These are phyloP conservation scores for Drosophila villosipedis DNA, from an alignment of 2,888 invertebrate genomes.

Conservation along the genomic window DNA sequence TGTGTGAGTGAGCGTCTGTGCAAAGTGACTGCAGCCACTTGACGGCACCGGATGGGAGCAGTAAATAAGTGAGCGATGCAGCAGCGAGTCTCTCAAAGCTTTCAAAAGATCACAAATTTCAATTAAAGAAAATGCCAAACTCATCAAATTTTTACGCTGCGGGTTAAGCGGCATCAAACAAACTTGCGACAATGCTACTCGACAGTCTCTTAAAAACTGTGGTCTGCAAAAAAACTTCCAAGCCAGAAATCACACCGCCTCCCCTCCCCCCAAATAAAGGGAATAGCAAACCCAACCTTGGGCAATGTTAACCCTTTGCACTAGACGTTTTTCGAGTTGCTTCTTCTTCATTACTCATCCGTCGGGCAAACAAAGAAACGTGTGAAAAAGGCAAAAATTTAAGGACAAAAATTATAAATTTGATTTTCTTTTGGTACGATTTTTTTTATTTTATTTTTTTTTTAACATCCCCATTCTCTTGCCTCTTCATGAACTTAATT, in stretches of 20 bases:
- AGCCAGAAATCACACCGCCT: background rate
- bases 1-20: constrained; percentile 62
- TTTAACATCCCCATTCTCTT: background rate
- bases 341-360: constrained; percentile 11
- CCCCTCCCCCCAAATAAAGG: background rate
- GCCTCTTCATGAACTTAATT: background rate
- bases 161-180: constrained; percentile 69
- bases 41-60: constrained; percentile 47
- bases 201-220: constrained; percentile 59
- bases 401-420: constrained; percentile 56
- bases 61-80: constrained; percentile 15
- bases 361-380: constrained; percentile 66
- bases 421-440: constrained; percentile 13
- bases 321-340: constrained; percentile 35
- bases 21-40: constrained; percentile 72
- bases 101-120: constrained; percentile 83
- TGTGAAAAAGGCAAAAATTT: constrained; percentile 77
- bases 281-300: constrained; percentile 20
- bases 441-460: constrained; percentile 16
- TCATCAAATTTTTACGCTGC: constrained; percentile 80
- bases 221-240: constrained; percentile 52
- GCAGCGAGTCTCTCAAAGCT: constrained; percentile 77
- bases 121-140: constrained; percentile 81
- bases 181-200: constrained; percentile 56
- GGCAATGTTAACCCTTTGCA: constrained; percentile 61